phyloP scores from a whole-genome alignment of 2,888 invertebrate genomes.

The Cantharis flavilabris region DNA sequence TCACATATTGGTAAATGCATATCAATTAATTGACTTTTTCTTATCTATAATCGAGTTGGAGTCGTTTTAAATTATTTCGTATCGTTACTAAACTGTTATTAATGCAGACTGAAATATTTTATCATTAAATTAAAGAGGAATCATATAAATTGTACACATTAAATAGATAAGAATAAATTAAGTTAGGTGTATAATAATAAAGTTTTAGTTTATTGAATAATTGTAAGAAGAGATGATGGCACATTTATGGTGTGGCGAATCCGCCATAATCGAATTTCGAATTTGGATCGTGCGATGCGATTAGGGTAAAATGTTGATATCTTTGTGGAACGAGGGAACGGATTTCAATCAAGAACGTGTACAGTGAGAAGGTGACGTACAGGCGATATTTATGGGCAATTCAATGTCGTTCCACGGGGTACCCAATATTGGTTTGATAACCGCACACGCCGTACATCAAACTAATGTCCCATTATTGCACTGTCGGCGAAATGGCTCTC shows the following conservation, averaged over 20 bases:
- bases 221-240: neutral
- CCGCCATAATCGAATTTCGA: constrained; percentile 14
- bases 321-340: constrained; percentile 32
- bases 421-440: constrained; percentile 57
- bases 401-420: constrained; percentile 55
- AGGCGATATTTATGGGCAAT: constrained; percentile 57
- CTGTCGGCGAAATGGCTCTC: constrained; percentile 51
- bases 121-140: neutral
- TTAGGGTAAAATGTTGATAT: constrained; percentile 25
- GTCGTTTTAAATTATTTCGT: constrained; percentile 6
- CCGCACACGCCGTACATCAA: constrained; percentile 56
- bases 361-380: constrained; percentile 53
- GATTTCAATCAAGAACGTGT: constrained; percentile 48
- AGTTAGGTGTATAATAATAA: neutral
- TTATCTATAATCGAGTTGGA: constrained; percentile 6
- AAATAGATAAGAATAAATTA: neutral
- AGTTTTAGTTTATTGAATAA: neutral
- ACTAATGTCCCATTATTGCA: constrained; percentile 58
- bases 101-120: neutral
- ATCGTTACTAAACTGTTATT: neutral
- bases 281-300: constrained; percentile 11
- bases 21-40: constrained; percentile 15
- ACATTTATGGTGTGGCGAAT: constrained; percentile 1
- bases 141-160: neutral
- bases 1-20: constrained; percentile 5